Evolutionary conservation across 2,797 vertebrate species (phyloP), one percentile per base, ranked within the genome.

Genomic region (Arrhamphus sclerolepis): DNA sequence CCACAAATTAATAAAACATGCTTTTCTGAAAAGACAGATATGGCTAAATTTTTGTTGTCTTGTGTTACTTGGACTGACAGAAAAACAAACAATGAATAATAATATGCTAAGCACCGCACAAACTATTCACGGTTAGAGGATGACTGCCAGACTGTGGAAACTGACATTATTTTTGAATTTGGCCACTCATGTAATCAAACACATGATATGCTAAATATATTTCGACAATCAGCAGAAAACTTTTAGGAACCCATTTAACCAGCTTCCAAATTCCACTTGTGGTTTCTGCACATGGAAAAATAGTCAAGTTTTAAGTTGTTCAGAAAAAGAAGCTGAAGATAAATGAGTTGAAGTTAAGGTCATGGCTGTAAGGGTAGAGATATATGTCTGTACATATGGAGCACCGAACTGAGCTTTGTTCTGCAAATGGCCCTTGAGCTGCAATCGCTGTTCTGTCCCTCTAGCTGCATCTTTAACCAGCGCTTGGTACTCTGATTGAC

Each of bases 401-500:
- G 61, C 64, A 77, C 66, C 61, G 53, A 20, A 41, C 48, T 40
- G 46, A 6, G 43, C 66, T 75, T 57, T 43, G 47, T 61, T 74
- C 57, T 71, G 56, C 56, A 69, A 75, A 70, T 56, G 59, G 52
- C 56, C 46, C 54, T 67, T 41, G 18, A 81, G 70, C 73, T 67
- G 55, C 74, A 64, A 61, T 72, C 56, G 19, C 63, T 26, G 53
- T 11, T 28, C 61, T 59, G 71, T 67, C 66, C 55, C 70, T 81
- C 80, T 56, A 7, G 62, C 74, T 75, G 60, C 78, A 69, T 43
- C 75, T 81, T 80, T 78, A 77, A 77, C 75, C 55, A 11, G 51
- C 38, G 60, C 65, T 70, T 81, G 78, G 70, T 78, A 75, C 82
- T 86, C 63, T 72, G 73, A 80, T 62, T 81, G 84, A 90, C 82